These are phyloP conservation scores for Poeciliopsis prolifica DNA, from an alignment of 2,113 vertebrate species.

Conservation along the genomic window DNA sequence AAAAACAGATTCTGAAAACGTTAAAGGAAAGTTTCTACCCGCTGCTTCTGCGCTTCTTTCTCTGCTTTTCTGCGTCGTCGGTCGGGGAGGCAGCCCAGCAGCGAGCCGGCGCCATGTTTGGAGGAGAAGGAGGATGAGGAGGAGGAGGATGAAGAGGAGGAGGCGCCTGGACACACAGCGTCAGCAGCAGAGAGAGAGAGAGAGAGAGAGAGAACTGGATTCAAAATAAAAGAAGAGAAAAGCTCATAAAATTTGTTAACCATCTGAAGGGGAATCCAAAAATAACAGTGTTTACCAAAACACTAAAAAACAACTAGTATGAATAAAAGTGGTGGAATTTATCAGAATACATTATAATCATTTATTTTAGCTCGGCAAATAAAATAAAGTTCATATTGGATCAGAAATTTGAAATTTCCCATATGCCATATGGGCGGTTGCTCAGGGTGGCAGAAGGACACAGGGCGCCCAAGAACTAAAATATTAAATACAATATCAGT, in stretches of 20 bases:
- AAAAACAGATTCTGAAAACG: neutral
- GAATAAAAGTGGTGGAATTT: too few species aligned
- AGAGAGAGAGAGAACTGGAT: neutral
- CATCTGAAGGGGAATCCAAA: too few species aligned
- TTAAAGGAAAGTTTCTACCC: slow-evolving; percentile 3
- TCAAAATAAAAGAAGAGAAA: slow-evolving; percentile 17
- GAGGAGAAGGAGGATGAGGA: slow-evolving; percentile 43
- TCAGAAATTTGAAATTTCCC: too few species aligned
- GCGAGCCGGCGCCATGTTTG: slow-evolving; percentile 70
- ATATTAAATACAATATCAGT: too few species aligned
- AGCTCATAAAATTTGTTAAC: neutral
- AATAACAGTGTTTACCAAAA: too few species aligned
- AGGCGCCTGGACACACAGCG: slow-evolving; percentile 26
- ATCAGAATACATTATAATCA: too few species aligned
- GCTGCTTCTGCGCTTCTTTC: slow-evolving; percentile 33
- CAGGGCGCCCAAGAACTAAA: too few species aligned
- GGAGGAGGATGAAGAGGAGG: slow-evolving; percentile 39
- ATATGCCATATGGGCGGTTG: too few species aligned
- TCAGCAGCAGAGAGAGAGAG: neutral
- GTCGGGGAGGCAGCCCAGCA: slow-evolving; percentile 52
- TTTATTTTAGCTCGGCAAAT: too few species aligned
- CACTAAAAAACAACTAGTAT: too few species aligned
- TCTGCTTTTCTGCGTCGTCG: slow-evolving; percentile 47
- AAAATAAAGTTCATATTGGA: too few species aligned
- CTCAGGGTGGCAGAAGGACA: too few species aligned